These are phyloP conservation scores for Hyphantria cunea DNA, from an alignment of 1,140 invertebrate genomes.

Conservation along the genomic window DNA sequence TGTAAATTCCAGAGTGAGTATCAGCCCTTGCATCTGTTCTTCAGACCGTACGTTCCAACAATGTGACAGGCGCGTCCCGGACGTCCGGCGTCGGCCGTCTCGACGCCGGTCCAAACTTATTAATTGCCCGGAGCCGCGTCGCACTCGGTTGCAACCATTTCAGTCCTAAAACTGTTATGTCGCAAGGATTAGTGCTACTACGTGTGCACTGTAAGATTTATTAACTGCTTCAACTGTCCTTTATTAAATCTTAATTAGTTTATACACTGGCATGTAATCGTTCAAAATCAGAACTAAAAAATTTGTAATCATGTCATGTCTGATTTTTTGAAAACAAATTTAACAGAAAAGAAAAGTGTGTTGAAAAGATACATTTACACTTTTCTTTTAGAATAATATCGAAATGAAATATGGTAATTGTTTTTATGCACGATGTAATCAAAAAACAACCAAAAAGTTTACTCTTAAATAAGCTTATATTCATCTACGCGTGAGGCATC, in stretches of 20 bases:
- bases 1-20: constrained; percentile 5
- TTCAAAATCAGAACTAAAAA: too few relatives aligned
- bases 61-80: constrained; percentile 39
- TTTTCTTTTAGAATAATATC: too few relatives aligned
- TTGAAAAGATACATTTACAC: too few relatives aligned
- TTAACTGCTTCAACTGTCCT: neutral
- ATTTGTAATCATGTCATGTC: too few relatives aligned
- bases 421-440: too few relatives aligned
- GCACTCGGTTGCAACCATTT: constrained; percentile 24
- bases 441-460: too few relatives aligned
- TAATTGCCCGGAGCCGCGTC: constrained; percentile 51
- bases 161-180: constrained; percentile 22
- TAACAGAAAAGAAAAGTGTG: too few relatives aligned
- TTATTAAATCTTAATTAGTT: neutral
- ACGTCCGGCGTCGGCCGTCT: constrained; percentile 43
- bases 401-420: too few relatives aligned
- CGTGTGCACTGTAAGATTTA: neutral
- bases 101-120: constrained; percentile 57
- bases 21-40: constrained; percentile 15
- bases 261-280: neutral
- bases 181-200: neutral
- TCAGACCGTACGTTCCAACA: constrained; percentile 26
- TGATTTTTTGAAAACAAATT: too few relatives aligned
- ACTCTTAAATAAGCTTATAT: too few relatives aligned
- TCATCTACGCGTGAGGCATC: too few relatives aligned